Evolutionary conservation across 2,888 invertebrate species (phyloP).

Genomic region (Pyrochroa serraticornis): DNA sequence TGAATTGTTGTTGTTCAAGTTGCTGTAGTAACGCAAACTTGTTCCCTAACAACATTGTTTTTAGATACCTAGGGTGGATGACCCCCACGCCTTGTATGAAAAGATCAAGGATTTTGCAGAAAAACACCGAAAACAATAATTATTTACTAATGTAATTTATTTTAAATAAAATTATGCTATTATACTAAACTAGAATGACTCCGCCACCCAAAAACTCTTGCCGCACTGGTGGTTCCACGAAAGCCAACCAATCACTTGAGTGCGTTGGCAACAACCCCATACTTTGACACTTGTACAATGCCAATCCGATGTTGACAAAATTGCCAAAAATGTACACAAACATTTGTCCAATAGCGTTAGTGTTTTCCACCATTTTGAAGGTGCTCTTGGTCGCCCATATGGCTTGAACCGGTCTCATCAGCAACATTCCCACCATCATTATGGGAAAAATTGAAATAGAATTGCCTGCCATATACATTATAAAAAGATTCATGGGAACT

Average conservation of each 20-base stretch:
- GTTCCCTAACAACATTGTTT: constrained; percentile 39
- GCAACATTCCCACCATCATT: constrained; percentile 99
- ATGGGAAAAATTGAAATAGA: constrained; percentile 99
- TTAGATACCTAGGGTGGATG: constrained; percentile 85
- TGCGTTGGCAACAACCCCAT: constrained; percentile 97
- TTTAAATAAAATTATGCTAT: constrained; percentile 32
- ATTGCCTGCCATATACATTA: constrained; percentile 99
- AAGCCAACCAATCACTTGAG: constrained; percentile 97
- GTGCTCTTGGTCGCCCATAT: constrained; percentile 87
- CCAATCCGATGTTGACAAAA: constrained; percentile 86
- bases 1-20: too few relatives aligned
- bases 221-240: constrained; percentile 88
- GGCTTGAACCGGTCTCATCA: constrained; percentile 94
- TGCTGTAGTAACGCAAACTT: too few relatives aligned
- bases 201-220: constrained; percentile 89
- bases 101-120: constrained; percentile 74
- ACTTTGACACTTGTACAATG: constrained; percentile 96
- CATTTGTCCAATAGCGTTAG: constrained; percentile 88
- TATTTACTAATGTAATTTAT: constrained; percentile 40
- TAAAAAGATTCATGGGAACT: constrained; percentile 98
- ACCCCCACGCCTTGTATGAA: constrained; percentile 74
- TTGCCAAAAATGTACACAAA: constrained; percentile 94
- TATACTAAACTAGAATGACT: constrained; percentile 64
- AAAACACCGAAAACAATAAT: constrained; percentile 64
- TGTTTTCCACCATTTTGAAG: constrained; percentile 94